Evolutionary conservation across 2,888 invertebrate species (phyloP), one percentile per base, ranked within the genome.

Genomic region (Rhagonycha fulva): DNA sequence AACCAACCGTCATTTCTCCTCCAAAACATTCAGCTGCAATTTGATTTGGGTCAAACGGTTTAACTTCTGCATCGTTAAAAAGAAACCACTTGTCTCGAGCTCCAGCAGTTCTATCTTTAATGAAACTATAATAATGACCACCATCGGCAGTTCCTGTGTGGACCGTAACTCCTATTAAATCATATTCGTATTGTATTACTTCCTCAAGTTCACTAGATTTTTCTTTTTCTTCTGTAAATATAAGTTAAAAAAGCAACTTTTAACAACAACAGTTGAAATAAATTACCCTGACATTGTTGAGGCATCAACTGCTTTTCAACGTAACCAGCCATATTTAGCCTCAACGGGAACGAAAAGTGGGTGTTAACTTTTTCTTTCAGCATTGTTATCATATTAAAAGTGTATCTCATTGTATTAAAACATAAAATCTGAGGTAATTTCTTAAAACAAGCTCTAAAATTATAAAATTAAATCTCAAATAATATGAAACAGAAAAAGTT

Each of bases 81-180:
- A 96, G 89, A 84, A 95, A 93, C 98, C 97, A 98, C 82, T 97
- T 96, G 88, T 98, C 97, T 83, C 94, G 93, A 32, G 91, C 91
- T 70, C 89, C 87, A 76, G 93, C 91, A 80, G 91, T 92, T 60
- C 97, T 91, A 88, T 98, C 98, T 80, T 97, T 92, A 79, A 98
- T 98, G 87, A 98, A 98, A 89, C 95, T 95, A 88, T 98, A 98
- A 88, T 98, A 98, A 88, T 98, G 98, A 0, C 98, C 98, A 72
- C 98, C 98, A 87, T 98, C 98, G 1, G 98, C 98, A 0, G 97
- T 98, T n/a, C 98, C 98, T 14, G 98, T 98, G 89, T 98, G 98
- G 0, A 98, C 98, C 0, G 98, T 98, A 11, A 98, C 97, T 11
- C 98, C 98, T 68, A 86, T 87, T 12, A 85, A 80, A 81, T 89